Percentiles rank a stretch among this genome's conserved stretches.
Conservation (phyloP, 1,140 invertebrate genomes). For the Psix sp. region DNA sequence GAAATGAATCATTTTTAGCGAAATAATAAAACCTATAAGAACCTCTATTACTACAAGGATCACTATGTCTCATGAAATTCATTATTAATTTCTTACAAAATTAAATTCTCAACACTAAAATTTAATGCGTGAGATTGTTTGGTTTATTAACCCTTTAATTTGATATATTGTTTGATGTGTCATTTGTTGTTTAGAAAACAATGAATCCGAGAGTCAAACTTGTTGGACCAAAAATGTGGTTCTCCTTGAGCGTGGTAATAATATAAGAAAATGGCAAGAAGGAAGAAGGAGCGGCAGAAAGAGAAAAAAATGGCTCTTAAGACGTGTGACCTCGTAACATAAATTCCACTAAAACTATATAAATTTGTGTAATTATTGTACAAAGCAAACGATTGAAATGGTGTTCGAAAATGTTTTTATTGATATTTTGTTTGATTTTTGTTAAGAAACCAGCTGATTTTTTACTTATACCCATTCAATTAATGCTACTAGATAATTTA, state of each 20-base stretch:
- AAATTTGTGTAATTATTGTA: background rate
- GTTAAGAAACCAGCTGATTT: too few relatives aligned
- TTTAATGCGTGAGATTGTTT: slow-evolving; percentile 1
- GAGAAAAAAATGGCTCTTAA: slow-evolving; percentile 33
- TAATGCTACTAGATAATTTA: too few relatives aligned
- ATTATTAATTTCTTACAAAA: background rate
- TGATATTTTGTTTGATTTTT: too few relatives aligned
- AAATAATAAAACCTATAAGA: too few relatives aligned
- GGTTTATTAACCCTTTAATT: slow-evolving; percentile 51
- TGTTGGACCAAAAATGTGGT: slow-evolving; percentile 49
- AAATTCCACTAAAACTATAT: slow-evolving; percentile 42
- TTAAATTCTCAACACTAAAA: background rate
- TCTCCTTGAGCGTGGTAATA: slow-evolving; percentile 58
- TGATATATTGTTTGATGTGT: slow-evolving; percentile 46
- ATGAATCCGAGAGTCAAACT: slow-evolving; percentile 42
- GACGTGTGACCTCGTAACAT: slow-evolving; percentile 59
- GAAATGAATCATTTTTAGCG: too few relatives aligned
- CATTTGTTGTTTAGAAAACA: slow-evolving; percentile 47
- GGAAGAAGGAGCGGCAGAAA: slow-evolving; percentile 40
- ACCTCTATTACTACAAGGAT: too few relatives aligned
- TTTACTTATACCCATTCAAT: too few relatives aligned
- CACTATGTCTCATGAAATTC: background rate
- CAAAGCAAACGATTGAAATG: too few relatives aligned
- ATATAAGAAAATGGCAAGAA: slow-evolving; percentile 59
- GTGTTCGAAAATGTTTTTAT: too few relatives aligned